Evolutionary conservation across 2,888 invertebrate genomes (phyloP).

Genomic region (Drosophila eohydei): DNA sequence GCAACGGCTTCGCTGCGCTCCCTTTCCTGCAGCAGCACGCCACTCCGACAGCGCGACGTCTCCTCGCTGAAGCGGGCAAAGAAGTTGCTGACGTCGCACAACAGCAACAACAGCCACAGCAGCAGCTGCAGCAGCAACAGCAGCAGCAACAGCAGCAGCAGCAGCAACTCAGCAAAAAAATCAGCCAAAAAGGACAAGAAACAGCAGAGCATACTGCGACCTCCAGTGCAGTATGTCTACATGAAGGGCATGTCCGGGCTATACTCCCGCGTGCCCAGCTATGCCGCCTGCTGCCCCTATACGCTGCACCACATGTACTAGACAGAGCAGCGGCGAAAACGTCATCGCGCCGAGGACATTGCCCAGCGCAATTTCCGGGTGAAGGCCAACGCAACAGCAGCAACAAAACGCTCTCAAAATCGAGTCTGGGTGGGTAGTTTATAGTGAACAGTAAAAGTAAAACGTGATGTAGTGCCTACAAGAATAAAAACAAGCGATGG

Average conservation of each 20-base stretch:
- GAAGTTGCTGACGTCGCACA: conserved; percentile 61
- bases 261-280: conserved; percentile 92
- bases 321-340: not conserved
- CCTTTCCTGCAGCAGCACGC: conserved; percentile 87
- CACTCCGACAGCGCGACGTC: conserved; percentile 61
- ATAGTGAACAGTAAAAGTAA: conserved; percentile 61
- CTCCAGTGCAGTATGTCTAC: conserved; percentile 92
- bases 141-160: conserved; percentile 86
- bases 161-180: conserved; percentile 49
- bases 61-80: conserved; percentile 29
- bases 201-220: conserved; percentile 91
- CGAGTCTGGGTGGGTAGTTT: conserved; percentile 42
- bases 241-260: conserved; percentile 92
- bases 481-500: conserved; percentile 8
- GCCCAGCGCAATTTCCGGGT: conserved; percentile 28
- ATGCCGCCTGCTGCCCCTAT: conserved; percentile 83
- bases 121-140: conserved; percentile 85
- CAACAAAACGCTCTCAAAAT: conserved; percentile 19
- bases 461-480: conserved; percentile 81
- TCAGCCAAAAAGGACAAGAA: conserved; percentile 79
- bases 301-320: conserved; percentile 81
- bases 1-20: conserved; percentile 87
- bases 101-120: conserved; percentile 77
- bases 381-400: conserved; percentile 33
- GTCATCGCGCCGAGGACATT: conserved; percentile 20